phyloP scores from a whole-genome alignment of 2,888 invertebrate species.

The Lymantria monacha region DNA sequence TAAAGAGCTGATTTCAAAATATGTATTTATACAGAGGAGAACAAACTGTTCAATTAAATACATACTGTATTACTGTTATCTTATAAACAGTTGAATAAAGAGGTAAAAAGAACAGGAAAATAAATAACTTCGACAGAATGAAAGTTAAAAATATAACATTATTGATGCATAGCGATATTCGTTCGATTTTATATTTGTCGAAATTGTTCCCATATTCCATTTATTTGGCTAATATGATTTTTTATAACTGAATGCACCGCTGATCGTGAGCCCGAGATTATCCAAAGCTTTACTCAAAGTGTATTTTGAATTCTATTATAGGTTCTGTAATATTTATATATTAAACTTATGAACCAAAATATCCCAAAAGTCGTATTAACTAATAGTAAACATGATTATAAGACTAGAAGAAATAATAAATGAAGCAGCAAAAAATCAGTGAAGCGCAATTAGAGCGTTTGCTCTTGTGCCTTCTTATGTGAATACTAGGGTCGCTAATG shows the following conservation, averaged over 20 bases:
- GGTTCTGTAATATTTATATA: neutral
- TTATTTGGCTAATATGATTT: neutral
- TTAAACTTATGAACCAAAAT: neutral
- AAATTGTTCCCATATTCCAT: neutral
- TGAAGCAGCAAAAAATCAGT: no score
- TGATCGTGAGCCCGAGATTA: slow-evolving; percentile 7
- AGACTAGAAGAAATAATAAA: no score
- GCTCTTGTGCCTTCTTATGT: no score
- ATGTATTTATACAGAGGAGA: neutral
- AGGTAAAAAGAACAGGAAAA: neutral
- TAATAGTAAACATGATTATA: no score
- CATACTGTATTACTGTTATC: neutral
- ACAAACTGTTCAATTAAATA: neutral
- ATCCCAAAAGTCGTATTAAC: no score
- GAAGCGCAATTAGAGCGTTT: no score
- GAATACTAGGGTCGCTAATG: no score
- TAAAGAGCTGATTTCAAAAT: no score
- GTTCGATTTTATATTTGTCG: neutral
- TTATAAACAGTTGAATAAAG: neutral
- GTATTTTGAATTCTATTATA: neutral
- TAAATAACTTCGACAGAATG: neutral
- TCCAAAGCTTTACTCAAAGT: slow-evolving; percentile 8
- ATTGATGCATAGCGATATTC: neutral
- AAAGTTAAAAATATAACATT: neutral
- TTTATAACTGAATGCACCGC: slow-evolving; percentile 2